Evolutionary conservation across 2,888 invertebrate genomes (phyloP).

Genomic region (Choreutis nemorana): DNA sequence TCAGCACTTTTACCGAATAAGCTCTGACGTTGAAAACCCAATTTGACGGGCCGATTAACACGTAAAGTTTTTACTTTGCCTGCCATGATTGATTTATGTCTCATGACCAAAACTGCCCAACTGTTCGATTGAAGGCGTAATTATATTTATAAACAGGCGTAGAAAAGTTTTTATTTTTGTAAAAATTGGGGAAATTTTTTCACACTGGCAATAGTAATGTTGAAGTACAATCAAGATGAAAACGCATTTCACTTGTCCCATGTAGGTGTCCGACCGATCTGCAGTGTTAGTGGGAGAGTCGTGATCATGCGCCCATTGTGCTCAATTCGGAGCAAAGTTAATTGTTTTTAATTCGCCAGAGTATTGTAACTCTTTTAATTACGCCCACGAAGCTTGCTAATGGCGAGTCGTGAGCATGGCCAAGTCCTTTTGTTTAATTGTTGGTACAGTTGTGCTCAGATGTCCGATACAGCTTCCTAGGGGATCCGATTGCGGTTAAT

Average conservation of each 20-base stretch:
- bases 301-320: conserved; percentile 50
- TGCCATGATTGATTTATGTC: conserved; percentile 24
- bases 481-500: too few relatives aligned
- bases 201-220: too few relatives aligned
- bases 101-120: too few relatives aligned
- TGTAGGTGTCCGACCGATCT: too few relatives aligned
- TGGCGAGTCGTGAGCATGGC: conserved; percentile 44
- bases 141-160: too few relatives aligned
- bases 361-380: conserved; percentile 62
- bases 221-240: too few relatives aligned
- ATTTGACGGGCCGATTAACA: conserved; percentile 61
- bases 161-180: too few relatives aligned
- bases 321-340: conserved; percentile 53
- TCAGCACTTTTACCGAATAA: conserved; percentile 55
- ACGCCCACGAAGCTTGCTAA: conserved; percentile 53
- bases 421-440: conserved; percentile 39
- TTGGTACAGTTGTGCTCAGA: conserved; percentile 32
- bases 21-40: conserved; percentile 58
- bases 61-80: conserved; percentile 15
- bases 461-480: too few relatives aligned
- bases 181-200: too few relatives aligned
- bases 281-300: too few relatives aligned
- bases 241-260: too few relatives aligned
- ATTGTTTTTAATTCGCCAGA: conserved; percentile 60
- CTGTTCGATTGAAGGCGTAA: too few relatives aligned